Evolutionary conservation across 2,888 invertebrate genomes (phyloP), one percentile per base, ranked within the genome.

Genomic region (Sphinx pinastri): DNA sequence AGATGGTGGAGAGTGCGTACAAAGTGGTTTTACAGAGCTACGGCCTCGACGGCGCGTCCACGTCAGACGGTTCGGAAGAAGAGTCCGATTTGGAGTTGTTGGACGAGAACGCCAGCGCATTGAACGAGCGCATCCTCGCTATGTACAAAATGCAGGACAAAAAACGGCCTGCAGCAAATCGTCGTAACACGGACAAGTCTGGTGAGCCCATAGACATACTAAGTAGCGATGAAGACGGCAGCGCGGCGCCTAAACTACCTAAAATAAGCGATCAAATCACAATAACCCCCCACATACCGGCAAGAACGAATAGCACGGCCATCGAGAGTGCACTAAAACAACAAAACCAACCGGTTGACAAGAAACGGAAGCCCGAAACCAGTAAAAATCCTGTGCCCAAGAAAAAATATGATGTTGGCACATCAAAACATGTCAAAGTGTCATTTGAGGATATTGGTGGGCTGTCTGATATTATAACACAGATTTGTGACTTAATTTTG

Each of bases 361-460:
- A 87, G 83, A 94, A 91, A 82, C 86, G 92, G 79, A 91, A 94
- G 82, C 76, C 84, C 59, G 90, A 89, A 67, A 79, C 81, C 31
- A 88, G 76, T 66, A 85, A 88, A 82, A 79, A 81, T 71, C 76
- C 76, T 73, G 74, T 76, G 68, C 76, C 80, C 72, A 92, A 90
- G 84, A 90, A 91, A 82, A 91, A 88, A 75, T 73, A 79, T 76
- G 90, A 91, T 66, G 79, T 92, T 73, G 86, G 87, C 3, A 84
- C 90, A 68, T 79, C 88, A 70, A 93, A 92, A 77, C 83, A 80
- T 77, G 88, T 90, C 16, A 94, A 90, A 79, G 91, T 95, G 63
- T 96, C 94, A 77, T 97, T 98, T 84, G 94, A 95, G 67, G 96
- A 98, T 86, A 94, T 98, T 80, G 98, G 98, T 59, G 98, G 98